phyloP scores from a whole-genome alignment of 2,888 invertebrate species.

The Pammene fasciana region DNA sequence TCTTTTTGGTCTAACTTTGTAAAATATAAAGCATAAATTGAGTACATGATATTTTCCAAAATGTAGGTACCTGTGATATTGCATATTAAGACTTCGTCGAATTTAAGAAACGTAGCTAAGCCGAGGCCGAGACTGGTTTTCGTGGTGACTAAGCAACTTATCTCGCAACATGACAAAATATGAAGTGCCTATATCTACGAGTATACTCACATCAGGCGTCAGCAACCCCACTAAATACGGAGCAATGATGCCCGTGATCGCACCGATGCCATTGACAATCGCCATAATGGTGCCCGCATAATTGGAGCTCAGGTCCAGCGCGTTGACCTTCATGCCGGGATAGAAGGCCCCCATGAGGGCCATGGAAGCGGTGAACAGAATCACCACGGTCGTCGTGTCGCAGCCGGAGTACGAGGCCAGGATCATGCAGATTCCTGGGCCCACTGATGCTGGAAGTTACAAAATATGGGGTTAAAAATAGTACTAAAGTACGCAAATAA shows the following conservation, averaged over 20 bases:
- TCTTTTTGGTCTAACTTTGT: too few species aligned
- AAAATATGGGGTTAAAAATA: neutral
- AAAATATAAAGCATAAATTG: too few species aligned
- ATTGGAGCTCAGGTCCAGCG: conserved; percentile 86
- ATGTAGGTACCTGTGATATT: too few species aligned
- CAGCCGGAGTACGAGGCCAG: conserved; percentile 88
- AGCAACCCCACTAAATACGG: conserved; percentile 86
- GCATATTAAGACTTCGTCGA: too few species aligned
- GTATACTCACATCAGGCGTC: conserved; percentile 84
- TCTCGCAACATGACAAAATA: too few species aligned
- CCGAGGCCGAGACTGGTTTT: too few species aligned
- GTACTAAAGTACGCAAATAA: neutral
- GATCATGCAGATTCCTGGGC: conserved; percentile 87
- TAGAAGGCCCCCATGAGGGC: conserved; percentile 88
- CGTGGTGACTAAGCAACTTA: too few species aligned
- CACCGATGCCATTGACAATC: conserved; percentile 88
- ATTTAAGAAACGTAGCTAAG: too few species aligned
- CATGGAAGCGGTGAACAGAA: conserved; percentile 86
- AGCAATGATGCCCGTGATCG: conserved; percentile 87
- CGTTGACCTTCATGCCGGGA: conserved; percentile 88
- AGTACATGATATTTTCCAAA: too few species aligned
- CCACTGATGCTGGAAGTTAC: conserved; percentile 82
- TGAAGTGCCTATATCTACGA: neutral
- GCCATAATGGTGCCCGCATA: conserved; percentile 88
- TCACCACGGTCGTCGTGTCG: conserved; percentile 83